These are phyloP conservation scores for Dicrostonyx torquatus DNA, from an alignment of 2,797 vertebrate species.

Conservation along the genomic window DNA sequence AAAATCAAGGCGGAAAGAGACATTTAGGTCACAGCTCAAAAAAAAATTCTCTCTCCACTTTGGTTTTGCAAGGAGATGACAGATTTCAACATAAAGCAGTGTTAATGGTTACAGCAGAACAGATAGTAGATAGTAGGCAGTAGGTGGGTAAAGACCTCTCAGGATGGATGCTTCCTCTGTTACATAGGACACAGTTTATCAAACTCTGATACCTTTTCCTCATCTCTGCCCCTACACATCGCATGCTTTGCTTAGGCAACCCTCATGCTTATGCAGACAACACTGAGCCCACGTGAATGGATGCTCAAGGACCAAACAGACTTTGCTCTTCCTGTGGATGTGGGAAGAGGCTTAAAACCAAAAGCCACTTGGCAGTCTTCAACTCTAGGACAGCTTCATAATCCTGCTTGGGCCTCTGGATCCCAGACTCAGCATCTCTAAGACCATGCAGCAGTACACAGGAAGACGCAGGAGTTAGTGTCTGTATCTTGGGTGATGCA, in stretches of 20 bases:
- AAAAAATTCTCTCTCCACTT: neutral
- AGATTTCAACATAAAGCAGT: neutral
- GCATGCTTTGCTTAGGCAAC: neutral
- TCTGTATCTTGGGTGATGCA: neutral
- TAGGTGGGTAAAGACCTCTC: neutral
- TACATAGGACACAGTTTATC: neutral
- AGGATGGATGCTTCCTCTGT: neutral
- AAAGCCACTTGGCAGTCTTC: neutral
- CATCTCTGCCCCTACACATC: neutral
- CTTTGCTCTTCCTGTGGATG: neutral
- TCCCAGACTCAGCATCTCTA: neutral
- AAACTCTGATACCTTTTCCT: neutral
- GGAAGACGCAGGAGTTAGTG: neutral
- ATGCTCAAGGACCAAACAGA: too few relatives aligned
- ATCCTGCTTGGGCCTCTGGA: neutral
- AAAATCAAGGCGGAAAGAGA: slow-evolving; percentile 4
- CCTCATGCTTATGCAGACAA: neutral
- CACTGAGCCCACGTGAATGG: neutral
- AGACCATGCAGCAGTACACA: neutral
- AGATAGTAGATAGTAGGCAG: neutral
- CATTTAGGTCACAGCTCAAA: neutral
- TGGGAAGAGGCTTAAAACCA: neutral
- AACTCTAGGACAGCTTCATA: neutral
- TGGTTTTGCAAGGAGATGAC: slow-evolving; percentile 23
- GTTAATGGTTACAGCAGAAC: neutral